phyloP scores from a whole-genome alignment of 2,113 vertebrate genomes.

The Amphilophus citrinellus region DNA sequence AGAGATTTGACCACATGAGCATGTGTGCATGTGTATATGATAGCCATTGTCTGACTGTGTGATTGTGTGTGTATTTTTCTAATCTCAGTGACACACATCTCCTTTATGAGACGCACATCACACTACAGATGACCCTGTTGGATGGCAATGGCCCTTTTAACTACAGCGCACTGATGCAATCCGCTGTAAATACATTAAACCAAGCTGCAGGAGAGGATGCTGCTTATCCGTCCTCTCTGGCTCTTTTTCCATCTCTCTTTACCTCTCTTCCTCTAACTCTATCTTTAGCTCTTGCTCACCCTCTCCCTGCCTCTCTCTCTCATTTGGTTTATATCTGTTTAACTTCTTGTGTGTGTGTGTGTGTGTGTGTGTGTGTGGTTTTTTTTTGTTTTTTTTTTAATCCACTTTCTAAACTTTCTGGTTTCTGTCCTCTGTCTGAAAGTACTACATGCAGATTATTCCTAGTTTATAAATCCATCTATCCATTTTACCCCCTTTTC shows the following conservation, averaged over 20 bases:
- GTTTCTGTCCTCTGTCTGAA: constrained; percentile 51
- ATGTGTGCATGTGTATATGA: constrained; percentile 23
- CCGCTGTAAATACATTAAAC: constrained; percentile 75
- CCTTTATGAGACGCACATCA: constrained; percentile 53
- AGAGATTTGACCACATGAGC: constrained; percentile 26
- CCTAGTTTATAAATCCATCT: constrained; percentile 3
- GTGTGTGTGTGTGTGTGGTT: background rate
- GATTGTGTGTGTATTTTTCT: constrained; percentile 37
- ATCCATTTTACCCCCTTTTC: constrained; percentile 3
- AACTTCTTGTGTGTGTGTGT: background rate
- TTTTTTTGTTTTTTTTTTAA: constrained; percentile 18
- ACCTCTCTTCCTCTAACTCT: constrained; percentile 4
- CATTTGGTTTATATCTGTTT: constrained; percentile 34
- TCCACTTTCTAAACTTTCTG: constrained; percentile 40
- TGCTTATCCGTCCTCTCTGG: constrained; percentile 58
- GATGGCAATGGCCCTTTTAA: constrained; percentile 66
- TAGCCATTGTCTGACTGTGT: background rate
- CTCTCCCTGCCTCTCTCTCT: background rate
- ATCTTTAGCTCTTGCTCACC: constrained; percentile 18
- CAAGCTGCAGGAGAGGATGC: constrained; percentile 63
- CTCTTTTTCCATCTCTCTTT: constrained; percentile 28
- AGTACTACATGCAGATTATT: constrained; percentile 19
- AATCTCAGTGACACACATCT: constrained; percentile 45
- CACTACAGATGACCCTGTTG: constrained; percentile 72
- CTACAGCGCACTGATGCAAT: constrained; percentile 68